phyloP scores from a whole-genome alignment of 2,888 invertebrate genomes.

The Amphipyra berbera region DNA sequence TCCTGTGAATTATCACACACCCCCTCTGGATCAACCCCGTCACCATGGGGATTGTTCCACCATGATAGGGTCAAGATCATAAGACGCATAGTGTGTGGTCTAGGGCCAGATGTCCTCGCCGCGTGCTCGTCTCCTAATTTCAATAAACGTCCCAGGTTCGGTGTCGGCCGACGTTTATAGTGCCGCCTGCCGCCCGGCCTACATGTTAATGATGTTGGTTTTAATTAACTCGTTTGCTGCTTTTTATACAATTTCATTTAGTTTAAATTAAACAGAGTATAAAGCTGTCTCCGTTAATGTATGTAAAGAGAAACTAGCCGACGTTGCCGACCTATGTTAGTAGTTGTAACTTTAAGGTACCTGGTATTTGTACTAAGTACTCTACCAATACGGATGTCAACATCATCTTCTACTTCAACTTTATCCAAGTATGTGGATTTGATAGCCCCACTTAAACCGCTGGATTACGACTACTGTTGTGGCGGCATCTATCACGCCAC shows the following conservation, averaged over 20 bases:
- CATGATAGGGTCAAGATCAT: conserved; percentile 1
- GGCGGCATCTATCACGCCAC: too few species aligned
- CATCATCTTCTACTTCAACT: too few species aligned
- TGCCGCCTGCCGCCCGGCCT: conserved; percentile 34
- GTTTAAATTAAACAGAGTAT: conserved; percentile 54
- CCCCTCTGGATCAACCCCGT: conserved; percentile 6
- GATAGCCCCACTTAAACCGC: too few species aligned
- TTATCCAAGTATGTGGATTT: too few species aligned
- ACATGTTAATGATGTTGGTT: conserved; percentile 61
- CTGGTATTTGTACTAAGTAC: too few species aligned
- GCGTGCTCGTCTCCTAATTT: conserved; percentile 39
- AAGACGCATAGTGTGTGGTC: conserved; percentile 48
- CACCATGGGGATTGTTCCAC: conserved; percentile 20
- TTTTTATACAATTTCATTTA: conserved; percentile 55
- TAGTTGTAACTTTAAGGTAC: too few species aligned
- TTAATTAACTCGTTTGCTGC: conserved; percentile 59
- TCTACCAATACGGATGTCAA: too few species aligned
- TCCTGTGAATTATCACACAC: background rate
- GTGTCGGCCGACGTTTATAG: conserved; percentile 36
- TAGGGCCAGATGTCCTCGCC: conserved; percentile 36
- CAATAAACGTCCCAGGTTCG: conserved; percentile 43
- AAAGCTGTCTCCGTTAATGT: conserved; percentile 43
- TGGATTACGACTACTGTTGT: too few species aligned
- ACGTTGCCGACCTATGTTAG: background rate
- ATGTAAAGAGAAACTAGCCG: conserved; percentile 25